Evolutionary conservation across 92 coral and sea anemone species (phyloP), one percentile per base, ranked within the genome.

Genomic region (Nematostella vectensis): DNA sequence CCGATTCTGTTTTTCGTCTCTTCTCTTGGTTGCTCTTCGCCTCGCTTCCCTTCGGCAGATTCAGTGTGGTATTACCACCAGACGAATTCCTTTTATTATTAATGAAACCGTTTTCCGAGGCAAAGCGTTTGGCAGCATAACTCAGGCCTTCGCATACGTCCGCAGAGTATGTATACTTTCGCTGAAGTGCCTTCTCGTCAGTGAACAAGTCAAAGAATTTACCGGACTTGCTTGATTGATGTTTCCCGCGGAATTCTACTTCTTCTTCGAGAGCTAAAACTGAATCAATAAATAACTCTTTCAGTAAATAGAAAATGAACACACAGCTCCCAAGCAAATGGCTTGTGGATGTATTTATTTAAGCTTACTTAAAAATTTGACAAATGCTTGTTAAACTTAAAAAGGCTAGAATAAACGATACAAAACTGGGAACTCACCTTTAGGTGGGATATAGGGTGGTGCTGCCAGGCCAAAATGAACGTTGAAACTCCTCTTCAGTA

Each of bases 51-150:
- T 47, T 47, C 27, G 83, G 16, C 49, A 29, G 47, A 50, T 65
- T 38, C 25, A 52, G 22, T 53, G 57, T 64, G 54, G 54, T 24
- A 42, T 76, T 53, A 45, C 72, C 56, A 28, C 72, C 63, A 66
- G 95, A 85, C 95, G 59, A 47, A 74, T 85, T 77, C 77, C 71
- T 80, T 85, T 59, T 86, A 85, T 85, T 85, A 85, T 85, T 85
- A 81, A 85, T 80, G 95, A 73, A 68, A 53, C 58, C 83, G 61
- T 70, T 77, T 67, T 67, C 78, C 57, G 65, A 31, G 81, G 79
- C 69, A 49, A 80, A 62, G 70, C 73, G 58, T 67, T 75, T 62
- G 56, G 62, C 70, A 55, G 73, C 74, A 61, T 71, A 75, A 61
- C 58, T 65, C 63, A 61, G 62, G 47, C 76, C 87, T 50, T 58